Conservation (phyloP, 2,888 invertebrate genomes). For the Leucania comma region DNA sequence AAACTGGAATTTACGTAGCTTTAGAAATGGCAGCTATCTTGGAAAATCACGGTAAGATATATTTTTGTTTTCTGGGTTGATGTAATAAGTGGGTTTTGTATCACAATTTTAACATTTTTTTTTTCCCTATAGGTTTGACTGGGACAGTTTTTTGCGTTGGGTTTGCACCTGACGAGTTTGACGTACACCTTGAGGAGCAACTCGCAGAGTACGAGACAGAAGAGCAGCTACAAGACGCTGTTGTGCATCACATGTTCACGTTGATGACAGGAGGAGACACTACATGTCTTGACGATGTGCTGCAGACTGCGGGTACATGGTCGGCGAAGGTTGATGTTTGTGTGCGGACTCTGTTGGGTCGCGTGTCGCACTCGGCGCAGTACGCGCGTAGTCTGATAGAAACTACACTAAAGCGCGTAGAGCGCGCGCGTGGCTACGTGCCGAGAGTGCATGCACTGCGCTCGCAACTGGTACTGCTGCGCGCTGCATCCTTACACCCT, state of each 20-base stretch:
- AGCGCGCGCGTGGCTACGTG: slow-evolving; percentile 59
- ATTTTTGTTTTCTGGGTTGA: too few relatives aligned
- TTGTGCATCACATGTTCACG: slow-evolving; percentile 74
- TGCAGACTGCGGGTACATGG: slow-evolving; percentile 61
- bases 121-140: slow-evolving; percentile 65
- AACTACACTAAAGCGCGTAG: slow-evolving; percentile 64
- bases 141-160: slow-evolving; percentile 81
- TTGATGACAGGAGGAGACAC: slow-evolving; percentile 65
- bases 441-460: slow-evolving; percentile 56
- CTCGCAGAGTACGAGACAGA: slow-evolving; percentile 65
- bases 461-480: slow-evolving; percentile 71
- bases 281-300: slow-evolving; percentile 50
- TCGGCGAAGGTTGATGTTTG: slow-evolving; percentile 67
- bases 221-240: slow-evolving; percentile 71
- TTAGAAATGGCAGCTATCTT: slow-evolving; percentile 77
- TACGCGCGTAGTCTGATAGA: slow-evolving; percentile 73
- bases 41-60: slow-evolving; percentile 73
- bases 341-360: slow-evolving; percentile 71
- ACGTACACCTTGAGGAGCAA: slow-evolving; percentile 65
- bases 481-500: slow-evolving; percentile 33
- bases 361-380: slow-evolving; percentile 75
- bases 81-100: neutral
- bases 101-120: slow-evolving; percentile 1
- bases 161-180: slow-evolving; percentile 71
- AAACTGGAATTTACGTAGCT: slow-evolving; percentile 75